Evolutionary conservation across 2,888 invertebrate species (phyloP), one percentile per base, ranked within the genome.

Genomic region (Imbricaverruca yamaguchii): DNA sequence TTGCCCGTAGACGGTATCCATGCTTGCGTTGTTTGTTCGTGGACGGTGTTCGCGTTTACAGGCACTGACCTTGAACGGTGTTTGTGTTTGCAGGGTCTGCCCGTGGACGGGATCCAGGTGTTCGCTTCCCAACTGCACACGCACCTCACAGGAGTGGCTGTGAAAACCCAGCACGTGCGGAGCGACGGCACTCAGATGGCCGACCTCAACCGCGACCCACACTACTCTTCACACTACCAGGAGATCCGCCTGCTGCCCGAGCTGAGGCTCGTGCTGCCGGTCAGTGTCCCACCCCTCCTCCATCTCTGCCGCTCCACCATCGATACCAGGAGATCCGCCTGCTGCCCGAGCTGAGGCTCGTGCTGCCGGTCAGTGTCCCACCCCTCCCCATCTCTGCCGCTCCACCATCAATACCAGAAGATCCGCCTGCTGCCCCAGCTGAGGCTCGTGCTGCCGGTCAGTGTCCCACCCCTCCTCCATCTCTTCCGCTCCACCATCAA

Each of bases 61-160:
- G 13, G 9, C 39, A 39, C 39, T 39, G 53, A 13, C 11, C 10
- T 9, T 13, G 53, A 74, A 39, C 74, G 11, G 13, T 25, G 12
- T 13, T 53, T 0, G 39, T 83, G 80, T 67, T 39, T 82, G 9
- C 85, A 93, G 93, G 93, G 94, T 81, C 87, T 96, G 79, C 96
- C 96, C 6, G 88, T 90, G 23, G 89, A 90, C 59, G 98, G 98
- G 39, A 96, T 99, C 83, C 90, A 91, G 21, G 91, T 99, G 55
- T 98, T 98, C 87, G 98, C 94, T 13, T 97, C 98, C 21, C 98
- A 99, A 88, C 90, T 99, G 61, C 99, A 99, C 88, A 97, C 98
- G 0, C 99, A 99, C 88, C 88, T 97, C 85, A 94, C 96, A 0
- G 98, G 98, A 0, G 90, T 90, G 0, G 91, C 92, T 83, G 93